Evolutionary conservation across 2,888 invertebrate species (phyloP).

Genomic region (Xestia ashworthii): DNA sequence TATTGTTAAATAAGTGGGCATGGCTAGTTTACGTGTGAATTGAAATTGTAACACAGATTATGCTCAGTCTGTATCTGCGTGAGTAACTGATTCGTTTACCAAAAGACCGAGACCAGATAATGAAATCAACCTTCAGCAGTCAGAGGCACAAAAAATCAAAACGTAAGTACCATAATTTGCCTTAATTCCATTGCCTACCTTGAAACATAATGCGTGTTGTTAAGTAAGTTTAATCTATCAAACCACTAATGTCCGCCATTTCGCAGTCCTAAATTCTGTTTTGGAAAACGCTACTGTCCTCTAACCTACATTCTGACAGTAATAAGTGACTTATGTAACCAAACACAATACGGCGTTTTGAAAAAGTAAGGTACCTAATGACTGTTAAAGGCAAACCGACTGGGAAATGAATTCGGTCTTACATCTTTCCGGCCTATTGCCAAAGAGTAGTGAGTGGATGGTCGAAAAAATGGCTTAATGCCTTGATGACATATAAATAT

Average conservation of each 20-base stretch:
- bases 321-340: constrained; percentile 61
- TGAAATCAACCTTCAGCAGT: constrained; percentile 49
- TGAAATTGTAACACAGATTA: constrained; percentile 4
- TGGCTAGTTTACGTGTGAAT: constrained; percentile 28
- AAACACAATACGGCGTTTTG: constrained; percentile 59
- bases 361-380: constrained; percentile 64
- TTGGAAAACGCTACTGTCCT: constrained; percentile 45
- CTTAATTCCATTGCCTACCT: constrained; percentile 55
- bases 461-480: background rate
- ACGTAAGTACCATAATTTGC: constrained; percentile 46
- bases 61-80: background rate
- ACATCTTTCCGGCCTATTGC: constrained; percentile 58
- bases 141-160: constrained; percentile 48
- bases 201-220: constrained; percentile 53
- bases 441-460: constrained; percentile 22
- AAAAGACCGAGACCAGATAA: constrained; percentile 24
- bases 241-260: constrained; percentile 56
- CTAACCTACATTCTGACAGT: constrained; percentile 64
- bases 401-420: constrained; percentile 48
- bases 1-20: constrained; percentile 14
- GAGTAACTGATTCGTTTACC: constrained; percentile 15
- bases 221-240: constrained; percentile 56
- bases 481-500: background rate
- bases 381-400: constrained; percentile 43
- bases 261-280: constrained; percentile 48